These are phyloP conservation scores for Iguana delicatissima DNA, from an alignment of 2,797 vertebrate species.

Conservation along the genomic window DNA sequence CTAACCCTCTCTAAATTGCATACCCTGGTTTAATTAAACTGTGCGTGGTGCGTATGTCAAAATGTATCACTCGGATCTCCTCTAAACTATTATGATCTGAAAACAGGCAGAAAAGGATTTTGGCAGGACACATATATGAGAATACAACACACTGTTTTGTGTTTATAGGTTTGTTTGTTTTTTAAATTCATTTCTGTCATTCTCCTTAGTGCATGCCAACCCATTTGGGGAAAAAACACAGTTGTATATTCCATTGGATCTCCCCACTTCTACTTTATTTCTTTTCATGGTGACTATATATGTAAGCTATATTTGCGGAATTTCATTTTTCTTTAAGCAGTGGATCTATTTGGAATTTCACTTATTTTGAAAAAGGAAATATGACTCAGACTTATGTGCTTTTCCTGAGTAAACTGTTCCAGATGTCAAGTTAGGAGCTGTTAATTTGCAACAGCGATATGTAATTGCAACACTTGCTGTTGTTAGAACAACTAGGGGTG, in stretches of 20 bases:
- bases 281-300: neutral
- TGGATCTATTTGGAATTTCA: slow-evolving; percentile 52
- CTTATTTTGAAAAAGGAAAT: slow-evolving; percentile 35
- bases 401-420: slow-evolving; percentile 47
- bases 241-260: neutral
- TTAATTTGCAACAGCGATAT: slow-evolving; percentile 44
- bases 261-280: neutral
- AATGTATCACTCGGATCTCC: neutral
- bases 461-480: slow-evolving; percentile 57
- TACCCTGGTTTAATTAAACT: neutral
- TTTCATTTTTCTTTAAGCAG: slow-evolving; percentile 34
- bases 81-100: neutral
- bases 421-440: slow-evolving; percentile 49
- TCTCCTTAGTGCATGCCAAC: neutral
- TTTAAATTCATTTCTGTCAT: neutral
- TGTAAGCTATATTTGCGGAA: neutral
- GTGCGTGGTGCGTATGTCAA: neutral
- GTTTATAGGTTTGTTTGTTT: neutral
- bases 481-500: slow-evolving; percentile 48
- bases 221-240: neutral
- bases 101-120: neutral
- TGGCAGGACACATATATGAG: neutral
- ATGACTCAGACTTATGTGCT: slow-evolving; percentile 50
- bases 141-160: neutral
- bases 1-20: neutral